Conservation (phyloP, 1,140 invertebrate genomes). For the Holcopasites calliopsidis region DNA sequence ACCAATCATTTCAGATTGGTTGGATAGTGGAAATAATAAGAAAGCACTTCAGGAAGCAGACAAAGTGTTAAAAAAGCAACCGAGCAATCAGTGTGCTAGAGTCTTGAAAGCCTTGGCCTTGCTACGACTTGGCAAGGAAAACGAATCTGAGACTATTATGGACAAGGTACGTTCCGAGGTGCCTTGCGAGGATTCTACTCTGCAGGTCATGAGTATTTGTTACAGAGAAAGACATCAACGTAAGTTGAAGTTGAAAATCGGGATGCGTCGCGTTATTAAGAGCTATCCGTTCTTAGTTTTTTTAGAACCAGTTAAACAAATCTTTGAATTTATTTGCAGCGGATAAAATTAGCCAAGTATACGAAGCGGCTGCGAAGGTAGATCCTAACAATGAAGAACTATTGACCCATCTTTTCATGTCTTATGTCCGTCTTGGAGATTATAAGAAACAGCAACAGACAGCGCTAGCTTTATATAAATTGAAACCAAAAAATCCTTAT, state of each 20-base stretch:
- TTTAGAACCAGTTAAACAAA: neutral
- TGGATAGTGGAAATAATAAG: conserved; percentile 98
- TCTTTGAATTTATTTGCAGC: conserved; percentile 82
- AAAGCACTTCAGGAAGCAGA: conserved; percentile 98
- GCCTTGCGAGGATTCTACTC: conserved; percentile 93
- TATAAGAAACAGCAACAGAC: conserved; percentile 95
- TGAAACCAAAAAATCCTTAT: conserved; percentile 96
- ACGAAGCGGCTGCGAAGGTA: conserved; percentile 92
- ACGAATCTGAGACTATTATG: conserved; percentile 88
- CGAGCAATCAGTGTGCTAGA: conserved; percentile 92
- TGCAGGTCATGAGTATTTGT: conserved; percentile 98
- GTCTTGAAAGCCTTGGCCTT: conserved; percentile 95
- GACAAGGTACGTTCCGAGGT: conserved; percentile 89
- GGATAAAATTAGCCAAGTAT: conserved; percentile 92
- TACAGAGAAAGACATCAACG: conserved; percentile 95
- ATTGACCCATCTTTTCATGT: conserved; percentile 96
- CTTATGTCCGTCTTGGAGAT: conserved; percentile 93
- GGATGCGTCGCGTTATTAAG: no score
- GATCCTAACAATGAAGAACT: conserved; percentile 95
- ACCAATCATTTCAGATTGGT: conserved; percentile 87
- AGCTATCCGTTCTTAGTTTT: neutral
- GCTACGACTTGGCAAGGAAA: conserved; percentile 89
- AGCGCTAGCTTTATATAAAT: conserved; percentile 93
- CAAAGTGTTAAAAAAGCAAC: conserved; percentile 96
- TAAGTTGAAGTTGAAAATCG: conserved; percentile 80